Base-by-base conservation (phyloP, 1,140 invertebrate species). In the Hestina assimilis region DNA sequence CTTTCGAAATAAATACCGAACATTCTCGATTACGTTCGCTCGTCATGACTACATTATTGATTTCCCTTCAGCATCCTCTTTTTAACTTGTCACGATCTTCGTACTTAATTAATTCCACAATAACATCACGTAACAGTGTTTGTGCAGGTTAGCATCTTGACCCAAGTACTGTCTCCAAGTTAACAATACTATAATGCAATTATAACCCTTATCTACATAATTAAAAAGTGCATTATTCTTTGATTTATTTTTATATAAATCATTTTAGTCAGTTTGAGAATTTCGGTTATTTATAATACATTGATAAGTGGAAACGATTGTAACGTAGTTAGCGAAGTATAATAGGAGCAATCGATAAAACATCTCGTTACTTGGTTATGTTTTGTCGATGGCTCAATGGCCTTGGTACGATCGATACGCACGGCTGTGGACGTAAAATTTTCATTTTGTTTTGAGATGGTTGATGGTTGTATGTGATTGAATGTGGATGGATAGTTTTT, bases 91-190 rank as follows among this genome's bases (percentile, higher is more conserved):
- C 55, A 58, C 55, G 55, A 58, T 40, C 41, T 1, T 35, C 19
- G 38, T 58, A 43, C 46, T 50, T 79, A 76, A 77, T 77, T 79
- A 77, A 73, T 65, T 71, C 61, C 53, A 67, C 72, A 72, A 79
- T 79, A 71, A 64, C 68, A 70, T 74, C 75, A 79, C 75, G 75
- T 58, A 48, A 33, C 23, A 26, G 23, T 42, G 43, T 61, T 48
- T 68, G 58, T 72, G 65, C 50, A 46, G 58, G 46, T 42, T 62
- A 73, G 11, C 24, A 47, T 41, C 56, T 50, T 66, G 60, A 60
- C 58, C 63, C 61, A 47, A 20, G n/a, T 50, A 51, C 40, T 20
- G 17, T 40, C 4, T 4, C 9, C 5, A 9, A 31, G 5, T 5
- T 31, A 4, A n/a, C 0, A 4, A 35, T 17, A 17, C n/a, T n/a